Base-by-base conservation (phyloP, 2,888 invertebrate species). In the Sarcophaga variegata region DNA sequence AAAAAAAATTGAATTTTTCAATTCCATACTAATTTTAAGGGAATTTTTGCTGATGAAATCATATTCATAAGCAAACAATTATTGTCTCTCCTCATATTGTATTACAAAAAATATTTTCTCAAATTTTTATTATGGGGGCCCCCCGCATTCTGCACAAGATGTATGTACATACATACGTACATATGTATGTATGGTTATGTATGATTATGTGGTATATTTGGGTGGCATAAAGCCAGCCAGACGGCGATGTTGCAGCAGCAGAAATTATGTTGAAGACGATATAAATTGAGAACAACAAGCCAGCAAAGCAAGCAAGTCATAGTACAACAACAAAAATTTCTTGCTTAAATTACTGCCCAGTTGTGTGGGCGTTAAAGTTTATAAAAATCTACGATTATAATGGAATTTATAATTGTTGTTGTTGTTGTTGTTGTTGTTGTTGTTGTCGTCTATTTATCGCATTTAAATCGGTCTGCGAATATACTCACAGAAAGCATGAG, bases 311-410 rank as follows among this genome's bases (percentile, higher is more conserved):
- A 37, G 37, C 37, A 37, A 37, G 37, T 0, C 6, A 37, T 37
- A 37, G 37, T 37, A 37, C 37, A 37, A 37, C 37, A 37, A 37
- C 37, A 8, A 8, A 2, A 37, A 0, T 8, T 37, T 0, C 10
- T 37, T 37, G 69, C 54, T 14, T 71, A 71, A 82, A 82, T 76
- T 71, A 20, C 1, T 81, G 67, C 64, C 70, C 17, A 64, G 59
- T 79, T 78, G 79, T 78, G 86, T 76, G 79, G 79, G 79, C 69
- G 86, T 70, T 70, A 67, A 64, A 74, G 64, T 82, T 79, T 86
- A 37, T 63, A 83, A 77, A 49, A 77, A 49, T 74, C 60, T 49
- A 59, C 14, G 59, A 71, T 64, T 64, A 63, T 49, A 62, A 62
- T 17, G 54, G 17, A 54, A 54, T 54, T 54, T 54, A 14, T 14